Base-by-base conservation (phyloP, 2,113 vertebrate species). In the Cavia aperea region DNA sequence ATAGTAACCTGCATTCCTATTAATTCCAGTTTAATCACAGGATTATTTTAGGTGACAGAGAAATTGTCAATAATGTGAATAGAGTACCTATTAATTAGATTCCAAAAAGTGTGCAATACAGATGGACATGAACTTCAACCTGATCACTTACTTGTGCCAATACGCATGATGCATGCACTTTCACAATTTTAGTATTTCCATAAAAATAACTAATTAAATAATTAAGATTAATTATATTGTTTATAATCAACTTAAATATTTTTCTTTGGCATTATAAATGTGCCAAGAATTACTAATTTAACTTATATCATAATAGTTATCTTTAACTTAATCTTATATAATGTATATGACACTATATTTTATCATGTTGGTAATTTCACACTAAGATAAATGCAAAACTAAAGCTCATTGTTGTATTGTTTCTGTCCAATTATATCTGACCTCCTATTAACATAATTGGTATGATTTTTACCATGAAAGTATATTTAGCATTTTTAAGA, bases 241-340 rank as follows among this genome's bases (percentile, higher is more conserved):
- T 87, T 85, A 82, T 19, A 81, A 36, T 39, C 62, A 66, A 83
- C 60, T 21, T 70, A 56, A 60, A 33, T 24, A 56, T 82, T 33
- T 92, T 89, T 90, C 14, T 63, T 63, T 36, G n/a, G 9, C 24
- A 70, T 19, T 81, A 62, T 81, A 75, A 83, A 18, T 85, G 31
- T 89, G 39, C 19, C 33, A 18, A 82, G 26, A 54, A 87, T 94
- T 86, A 81, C 62, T 65, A 10, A 87, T 86, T 73, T 87, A 92
- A 31, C 2, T 87, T 83, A 91, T 43, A n/a, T 62, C 68, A 4
- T 18, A 36, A 2, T 68, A 11, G 9, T 65, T 77, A 93, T 58
- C 43, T 46, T 81, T 62, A 79, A 21, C 21, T 70, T 9, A 84
- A 49, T 88, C 14, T 51, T 54, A 77, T 54, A 1, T 23, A 39